phyloP scores from a whole-genome alignment of 2,888 invertebrate species.

The Pheosia tremula region DNA sequence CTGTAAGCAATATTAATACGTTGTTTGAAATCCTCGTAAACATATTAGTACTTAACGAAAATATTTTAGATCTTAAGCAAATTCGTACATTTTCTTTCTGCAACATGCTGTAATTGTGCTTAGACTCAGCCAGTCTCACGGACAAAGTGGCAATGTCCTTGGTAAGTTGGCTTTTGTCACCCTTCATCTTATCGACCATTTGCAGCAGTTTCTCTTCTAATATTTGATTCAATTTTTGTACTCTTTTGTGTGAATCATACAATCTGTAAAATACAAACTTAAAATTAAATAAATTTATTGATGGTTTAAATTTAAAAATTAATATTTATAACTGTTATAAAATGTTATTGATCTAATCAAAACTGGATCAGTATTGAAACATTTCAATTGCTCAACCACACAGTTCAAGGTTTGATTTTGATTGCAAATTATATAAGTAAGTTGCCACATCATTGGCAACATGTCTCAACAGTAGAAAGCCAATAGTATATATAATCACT shows the following conservation, averaged over 20 bases:
- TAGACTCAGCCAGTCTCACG: slow-evolving; percentile 92
- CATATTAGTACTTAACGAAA: neutral
- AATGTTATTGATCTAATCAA: neutral
- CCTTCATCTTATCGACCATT: slow-evolving; percentile 96
- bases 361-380: neutral
- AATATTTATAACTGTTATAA: no score
- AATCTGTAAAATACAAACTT: slow-evolving; percentile 83
- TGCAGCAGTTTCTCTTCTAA: slow-evolving; percentile 97
- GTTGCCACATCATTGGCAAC: neutral
- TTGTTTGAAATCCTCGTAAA: neutral
- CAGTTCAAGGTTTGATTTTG: slow-evolving; percentile 5
- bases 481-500: no score
- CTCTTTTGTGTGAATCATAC: slow-evolving; percentile 96
- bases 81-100: slow-evolving; percentile 93
- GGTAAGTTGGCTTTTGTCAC: slow-evolving; percentile 93
- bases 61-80: neutral
- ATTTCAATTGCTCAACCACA: neutral
- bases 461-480: neutral
- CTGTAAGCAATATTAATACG: slow-evolving; percentile 80
- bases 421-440: slow-evolving; percentile 4
- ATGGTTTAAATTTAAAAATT: no score
- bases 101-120: slow-evolving; percentile 92
- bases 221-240: slow-evolving; percentile 97
- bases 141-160: slow-evolving; percentile 94
- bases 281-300: neutral